Evolutionary conservation across 1,140 invertebrate species (phyloP), one percentile per base, ranked within the genome.

Genomic region (Megalopta genalis): DNA sequence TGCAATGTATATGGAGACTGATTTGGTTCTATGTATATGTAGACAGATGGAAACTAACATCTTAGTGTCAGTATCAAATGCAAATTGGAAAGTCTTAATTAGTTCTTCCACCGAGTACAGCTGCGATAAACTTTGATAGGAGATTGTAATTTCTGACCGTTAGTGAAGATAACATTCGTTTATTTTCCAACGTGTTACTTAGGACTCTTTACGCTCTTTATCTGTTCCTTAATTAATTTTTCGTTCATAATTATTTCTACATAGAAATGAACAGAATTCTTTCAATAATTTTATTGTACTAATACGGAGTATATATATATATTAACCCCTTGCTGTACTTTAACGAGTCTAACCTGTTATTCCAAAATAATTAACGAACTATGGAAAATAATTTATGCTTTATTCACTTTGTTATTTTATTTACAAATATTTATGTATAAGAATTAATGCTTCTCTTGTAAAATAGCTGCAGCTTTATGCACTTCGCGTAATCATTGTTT

Each of bases 21-120:
- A 4, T 32, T 4, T 32, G 32, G 32, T 32, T 32, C 1, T 4
- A n/a, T n/a, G n/a, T 32, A 32, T 32, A 60, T 12, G 27, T 4
- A 32, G 16, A 18, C 6, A 37, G n/a, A 16, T 37, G 4, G 39
- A 12, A 18, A 66, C 60, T 37, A 21, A 59, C 39, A 1, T 18
- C 16, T n/a, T 59, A 10, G 25, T n/a, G n/a, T 59, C 21, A 10
- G n/a, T 32, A 21, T 46, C 25, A 14, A 25, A 21, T 12, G 8
- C 62, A 37, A 37, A 76, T 67, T 68, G 18, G 64, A 76, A 67
- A 68, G 64, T 57, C 14, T 60, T 77, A 52, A 77, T 71, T 71
- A 64, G 23, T 5, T 25, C 39, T 71, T 2, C n/a, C n/a, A 32
- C n/a, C 23, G 16, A 27, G 16, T 46, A 27, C 39, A 23, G 42